phyloP scores from a whole-genome alignment of 2,888 invertebrate genomes.

The Atethmia centrago region DNA sequence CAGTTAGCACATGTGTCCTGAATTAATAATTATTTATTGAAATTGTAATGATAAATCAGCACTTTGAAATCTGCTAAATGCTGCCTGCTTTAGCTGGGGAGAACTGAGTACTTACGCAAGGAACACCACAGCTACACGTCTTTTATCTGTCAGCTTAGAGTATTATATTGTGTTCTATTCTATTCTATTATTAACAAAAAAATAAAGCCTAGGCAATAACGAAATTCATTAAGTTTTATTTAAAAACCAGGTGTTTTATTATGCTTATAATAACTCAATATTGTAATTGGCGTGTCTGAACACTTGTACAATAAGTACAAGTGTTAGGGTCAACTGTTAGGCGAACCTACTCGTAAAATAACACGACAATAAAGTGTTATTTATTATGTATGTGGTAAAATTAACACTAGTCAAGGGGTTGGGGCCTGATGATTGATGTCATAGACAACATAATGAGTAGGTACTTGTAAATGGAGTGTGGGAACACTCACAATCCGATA shows the following conservation, averaged over 20 bases:
- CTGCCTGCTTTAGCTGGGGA: background rate
- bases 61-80: background rate
- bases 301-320: no score
- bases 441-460: slow-evolving; percentile 7
- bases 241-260: background rate
- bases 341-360: background rate
- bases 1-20: background rate
- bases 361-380: background rate
- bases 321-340: no score
- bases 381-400: slow-evolving; percentile 14
- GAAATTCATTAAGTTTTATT: background rate
- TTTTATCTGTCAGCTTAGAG: background rate
- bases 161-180: background rate
- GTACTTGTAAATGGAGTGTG: background rate
- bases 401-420: background rate
- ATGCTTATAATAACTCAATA: background rate
- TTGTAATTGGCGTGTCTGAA: slow-evolving; percentile 3
- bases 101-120: background rate
- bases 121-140: background rate
- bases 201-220: no score
- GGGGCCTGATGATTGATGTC: slow-evolving; percentile 26
- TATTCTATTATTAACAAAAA: background rate
- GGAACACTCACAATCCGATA: slow-evolving; percentile 14
- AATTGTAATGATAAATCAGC: background rate
- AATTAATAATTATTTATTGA: background rate